Evolutionary conservation across 2,888 invertebrate species (phyloP).

Genomic region (Morpho deidamia): DNA sequence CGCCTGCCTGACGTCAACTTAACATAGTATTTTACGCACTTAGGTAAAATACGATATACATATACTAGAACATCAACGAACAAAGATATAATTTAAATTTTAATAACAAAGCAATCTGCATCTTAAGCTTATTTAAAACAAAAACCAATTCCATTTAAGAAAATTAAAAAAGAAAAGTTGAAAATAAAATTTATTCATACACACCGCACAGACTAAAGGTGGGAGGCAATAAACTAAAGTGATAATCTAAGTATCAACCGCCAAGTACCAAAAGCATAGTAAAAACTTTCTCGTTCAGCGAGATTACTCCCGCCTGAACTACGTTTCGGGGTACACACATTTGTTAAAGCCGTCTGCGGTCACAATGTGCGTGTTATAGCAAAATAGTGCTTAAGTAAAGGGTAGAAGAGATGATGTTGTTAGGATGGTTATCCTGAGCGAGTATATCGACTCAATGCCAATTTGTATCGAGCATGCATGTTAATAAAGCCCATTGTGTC

Average conservation of each 20-base stretch:
- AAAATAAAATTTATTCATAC: slow-evolving; percentile 7
- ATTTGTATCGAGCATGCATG: slow-evolving; percentile 66
- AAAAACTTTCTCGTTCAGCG: slow-evolving; percentile 18
- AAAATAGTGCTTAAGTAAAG: slow-evolving; percentile 10
- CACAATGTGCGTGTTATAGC: not conserved
- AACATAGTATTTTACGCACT: no score
- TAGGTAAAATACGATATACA: no score
- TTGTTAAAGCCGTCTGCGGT: slow-evolving; percentile 11
- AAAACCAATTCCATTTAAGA: not conserved
- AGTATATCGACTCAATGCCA: slow-evolving; percentile 53
- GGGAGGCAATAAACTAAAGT: slow-evolving; percentile 12
- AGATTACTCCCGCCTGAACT: slow-evolving; percentile 16
- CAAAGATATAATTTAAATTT: no score
- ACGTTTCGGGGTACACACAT: slow-evolving; percentile 17
- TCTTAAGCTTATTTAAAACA: no score
- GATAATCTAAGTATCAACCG: slow-evolving; percentile 18
- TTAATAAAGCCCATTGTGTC: slow-evolving; percentile 70
- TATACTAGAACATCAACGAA: no score
- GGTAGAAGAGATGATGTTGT: slow-evolving; percentile 3
- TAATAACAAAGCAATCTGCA: no score
- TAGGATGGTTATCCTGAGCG: slow-evolving; percentile 29
- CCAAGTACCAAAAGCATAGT: slow-evolving; percentile 16
- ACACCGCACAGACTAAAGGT: not conserved
- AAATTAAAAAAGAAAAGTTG: not conserved
- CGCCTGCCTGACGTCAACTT: no score